Base-by-base conservation (phyloP, 1,140 invertebrate species). In the Lordiphosa collinella region DNA sequence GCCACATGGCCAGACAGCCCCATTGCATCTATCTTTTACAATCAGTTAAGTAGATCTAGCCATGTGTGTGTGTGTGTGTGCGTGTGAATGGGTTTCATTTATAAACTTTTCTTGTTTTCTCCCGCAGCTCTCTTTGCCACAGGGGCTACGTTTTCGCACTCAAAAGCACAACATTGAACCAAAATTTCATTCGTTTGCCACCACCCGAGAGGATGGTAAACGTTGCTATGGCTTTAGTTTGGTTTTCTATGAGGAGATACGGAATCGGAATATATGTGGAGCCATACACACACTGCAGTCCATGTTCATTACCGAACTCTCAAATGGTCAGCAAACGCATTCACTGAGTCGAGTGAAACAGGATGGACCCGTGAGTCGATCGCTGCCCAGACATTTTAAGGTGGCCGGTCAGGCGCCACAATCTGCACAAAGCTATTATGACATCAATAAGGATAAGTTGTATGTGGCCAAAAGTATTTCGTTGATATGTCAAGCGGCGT, bases 391-490 rank as follows among this genome's bases (percentile, higher is more conserved):
- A 58, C 96, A 96, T 86, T 97, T 97, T 78, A 96, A 97, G 90
- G 91, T 97, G 50, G 93, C 94, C 14, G 93, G 94, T 11, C 95
- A 93, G 82, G 92, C 91, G 68, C 92, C 92, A 34, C 92, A 92
- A 56, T 93, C 94, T 29, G 94, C 94, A 57, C 91, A 94, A 79
- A 95, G 92, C 75, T 97, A 96, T 79, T 99, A 98, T 90, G 97
- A 99, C 90, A 94, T 95, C 72, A 93, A 93, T 88, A 96, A 96
- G 91, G 97, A 99, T 90, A 95, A 95, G 90, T 91, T 99, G 60
- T 96, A 94, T 91, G 97, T 98, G 71, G 96, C 96, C 65, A 99
- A 99, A 92, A 96, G 95, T 90, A 97, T 99, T 88, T 94, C 94
- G 54, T 92, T 99, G 29, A 94, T 99, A 56, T 96, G 95, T 87